Percentiles rank a stretch among this genome's conserved stretches.
Evolutionary conservation across 2,113 vertebrate species (phyloP).

Genomic region (Oryzias javanicus): DNA sequence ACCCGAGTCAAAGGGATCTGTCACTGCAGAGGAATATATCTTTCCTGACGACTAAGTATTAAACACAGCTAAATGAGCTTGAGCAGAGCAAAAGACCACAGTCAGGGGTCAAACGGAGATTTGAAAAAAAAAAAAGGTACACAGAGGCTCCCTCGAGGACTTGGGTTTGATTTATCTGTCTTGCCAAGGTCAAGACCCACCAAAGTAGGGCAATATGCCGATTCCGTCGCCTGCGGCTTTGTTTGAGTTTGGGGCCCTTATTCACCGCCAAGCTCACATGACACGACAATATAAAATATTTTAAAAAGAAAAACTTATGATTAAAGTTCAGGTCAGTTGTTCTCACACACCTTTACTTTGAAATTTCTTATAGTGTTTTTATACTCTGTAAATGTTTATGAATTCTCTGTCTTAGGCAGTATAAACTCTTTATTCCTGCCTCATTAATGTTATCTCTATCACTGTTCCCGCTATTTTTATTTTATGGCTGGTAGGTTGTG

Average conservation of each 20-base stretch:
- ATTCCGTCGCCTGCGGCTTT: conserved; percentile 38
- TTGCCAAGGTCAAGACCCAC: conserved; percentile 53
- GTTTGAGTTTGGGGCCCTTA: conserved; percentile 38
- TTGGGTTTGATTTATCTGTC: conserved; percentile 65
- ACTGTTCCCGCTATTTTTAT: background rate
- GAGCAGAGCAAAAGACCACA: conserved; percentile 52
- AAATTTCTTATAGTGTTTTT: background rate
- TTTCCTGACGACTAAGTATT: conserved; percentile 42
- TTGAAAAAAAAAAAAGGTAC: background rate
- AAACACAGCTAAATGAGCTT: conserved; percentile 25
- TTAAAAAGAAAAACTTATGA: conserved; percentile 20
- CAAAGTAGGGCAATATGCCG: conserved; percentile 44
- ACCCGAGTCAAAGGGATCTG: conserved; percentile 44
- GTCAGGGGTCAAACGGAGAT: conserved; percentile 44
- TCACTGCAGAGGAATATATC: conserved; percentile 42
- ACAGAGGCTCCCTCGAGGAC: conserved; percentile 61
- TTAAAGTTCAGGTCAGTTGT: conserved; percentile 54
- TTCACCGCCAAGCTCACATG: conserved; percentile 20
- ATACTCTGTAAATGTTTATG: conserved; percentile 6
- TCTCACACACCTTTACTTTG: conserved; percentile 20
- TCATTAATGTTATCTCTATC: too few species aligned
- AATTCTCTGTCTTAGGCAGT: background rate
- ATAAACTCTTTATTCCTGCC: too few species aligned
- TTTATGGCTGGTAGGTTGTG: conserved; percentile 35
- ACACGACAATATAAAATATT: conserved; percentile 6